Conservation (phyloP, 2,888 invertebrate genomes). For the Hoplodrina blanda region DNA sequence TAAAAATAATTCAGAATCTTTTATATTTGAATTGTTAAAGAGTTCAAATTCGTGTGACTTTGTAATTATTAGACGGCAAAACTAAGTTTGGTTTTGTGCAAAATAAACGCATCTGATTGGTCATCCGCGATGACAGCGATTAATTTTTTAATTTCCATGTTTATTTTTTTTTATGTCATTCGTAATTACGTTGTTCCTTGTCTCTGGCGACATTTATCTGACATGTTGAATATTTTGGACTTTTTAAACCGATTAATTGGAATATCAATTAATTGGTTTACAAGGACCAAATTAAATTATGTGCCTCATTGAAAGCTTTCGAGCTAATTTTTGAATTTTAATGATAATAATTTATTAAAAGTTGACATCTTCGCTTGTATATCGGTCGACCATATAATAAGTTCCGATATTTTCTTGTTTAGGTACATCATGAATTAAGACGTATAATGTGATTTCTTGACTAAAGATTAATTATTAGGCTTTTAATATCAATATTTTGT, state of each 20-base stretch:
- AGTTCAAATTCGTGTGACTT: constrained; percentile 23
- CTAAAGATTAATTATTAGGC: too few species aligned
- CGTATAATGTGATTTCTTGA: too few species aligned
- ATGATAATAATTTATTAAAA: background rate
- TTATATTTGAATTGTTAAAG: background rate
- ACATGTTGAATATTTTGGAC: constrained; percentile 39
- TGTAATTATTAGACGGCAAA: background rate
- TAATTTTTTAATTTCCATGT: constrained; percentile 52
- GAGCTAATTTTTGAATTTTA: background rate
- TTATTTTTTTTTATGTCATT: constrained; percentile 50
- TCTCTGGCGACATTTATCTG: constrained; percentile 53
- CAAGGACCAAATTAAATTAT: constrained; percentile 22
- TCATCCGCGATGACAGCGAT: constrained; percentile 60
- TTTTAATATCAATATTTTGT: too few species aligned
- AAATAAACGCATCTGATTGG: constrained; percentile 63
- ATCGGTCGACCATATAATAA: background rate
- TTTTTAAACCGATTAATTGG: constrained; percentile 50
- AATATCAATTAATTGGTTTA: constrained; percentile 49
- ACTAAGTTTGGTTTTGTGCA: constrained; percentile 11
- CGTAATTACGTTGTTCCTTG: constrained; percentile 60
- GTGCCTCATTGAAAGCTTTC: background rate
- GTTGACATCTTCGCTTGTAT: background rate
- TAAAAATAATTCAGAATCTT: background rate
- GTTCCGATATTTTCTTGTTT: background rate
- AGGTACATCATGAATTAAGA: too few species aligned